These are phyloP conservation scores for Talpa occidentalis DNA, from an alignment of 2,113 vertebrate genomes.

Conservation along the genomic window DNA sequence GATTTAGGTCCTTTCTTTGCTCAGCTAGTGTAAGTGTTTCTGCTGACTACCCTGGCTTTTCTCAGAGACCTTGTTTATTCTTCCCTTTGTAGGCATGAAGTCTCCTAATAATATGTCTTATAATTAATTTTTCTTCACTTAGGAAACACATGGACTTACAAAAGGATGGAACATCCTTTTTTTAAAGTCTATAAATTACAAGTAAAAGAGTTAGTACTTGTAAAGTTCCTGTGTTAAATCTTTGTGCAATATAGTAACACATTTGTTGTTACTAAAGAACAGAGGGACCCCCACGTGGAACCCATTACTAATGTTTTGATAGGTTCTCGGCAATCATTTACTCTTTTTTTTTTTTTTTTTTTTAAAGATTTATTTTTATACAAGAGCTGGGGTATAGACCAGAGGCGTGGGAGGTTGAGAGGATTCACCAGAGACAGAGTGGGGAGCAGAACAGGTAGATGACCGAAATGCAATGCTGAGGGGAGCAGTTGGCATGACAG, in stretches of 20 bases:
- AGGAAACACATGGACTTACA: slow-evolving; percentile 29
- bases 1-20: neutral
- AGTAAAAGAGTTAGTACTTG: neutral
- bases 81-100: neutral
- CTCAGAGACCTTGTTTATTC: neutral
- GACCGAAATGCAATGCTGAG: too few relatives aligned
- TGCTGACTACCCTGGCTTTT: neutral
- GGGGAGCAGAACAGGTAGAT: too few relatives aligned
- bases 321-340: neutral
- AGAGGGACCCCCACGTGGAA: neutral
- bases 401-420: too few relatives aligned
- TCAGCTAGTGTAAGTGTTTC: slow-evolving; percentile 3
- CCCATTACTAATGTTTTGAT: neutral
- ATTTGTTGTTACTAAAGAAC: neutral
- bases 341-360: too few relatives aligned
- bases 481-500: too few relatives aligned
- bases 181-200: slow-evolving; percentile 1
- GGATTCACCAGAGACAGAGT: too few relatives aligned
- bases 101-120: neutral
- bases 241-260: neutral
- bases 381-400: too few relatives aligned
- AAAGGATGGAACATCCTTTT: neutral
- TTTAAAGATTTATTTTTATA: too few relatives aligned
- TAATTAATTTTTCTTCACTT: neutral
- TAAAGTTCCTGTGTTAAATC: slow-evolving; percentile 10